Base-by-base conservation (phyloP, 2,797 vertebrate species). In the Mycteria americana region DNA sequence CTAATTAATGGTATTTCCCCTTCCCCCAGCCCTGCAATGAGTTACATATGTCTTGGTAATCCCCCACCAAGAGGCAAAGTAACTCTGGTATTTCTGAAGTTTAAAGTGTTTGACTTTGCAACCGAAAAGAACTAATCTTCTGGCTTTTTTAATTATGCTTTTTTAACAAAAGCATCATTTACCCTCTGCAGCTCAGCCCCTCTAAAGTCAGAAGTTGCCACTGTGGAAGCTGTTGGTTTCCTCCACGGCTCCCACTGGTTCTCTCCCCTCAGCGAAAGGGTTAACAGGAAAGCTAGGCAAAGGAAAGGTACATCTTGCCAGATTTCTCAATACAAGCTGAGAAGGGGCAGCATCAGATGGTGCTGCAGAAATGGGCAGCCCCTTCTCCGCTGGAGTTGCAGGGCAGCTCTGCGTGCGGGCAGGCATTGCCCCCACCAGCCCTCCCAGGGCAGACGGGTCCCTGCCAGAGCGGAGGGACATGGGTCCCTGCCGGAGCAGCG, bases 271-370 rank as follows among this genome's bases (percentile, higher is more conserved):
- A 4, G 46, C 7, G 2, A 48, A 23, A 18, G 31, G 28, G 28
- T 30, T 59, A 46, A 11, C 8, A 3, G 78, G 24, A 69, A 25
- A 35, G 37, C 10, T 4, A 11, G 41, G 48, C n/a, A 2, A 35
- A 59, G 60, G 53, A n/a, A 30, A 22, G 37, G 11, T 7, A 14
- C 46, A 2, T 33, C 35, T 4, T 4, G 31, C 18, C 35, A 15
- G 35, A 11, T 37, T 59, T 12, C 69, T 43, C 7, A 2, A 15
- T 0, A 4, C 41, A 31, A 41, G 64, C 31, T 0, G 3, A 25
- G 62, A 22, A 56, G 11, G 62, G 67, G 7, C 39, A 35, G 53
- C 12, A 17, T 46, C 25, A 12, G 74, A 31, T 11, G 33, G 46
- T 0, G 10, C 46, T 54, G n/a, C 48, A 31, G 53, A 35, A 53